phyloP scores from a whole-genome alignment of 2,888 invertebrate species.

The Sphecodes monilicornis region DNA sequence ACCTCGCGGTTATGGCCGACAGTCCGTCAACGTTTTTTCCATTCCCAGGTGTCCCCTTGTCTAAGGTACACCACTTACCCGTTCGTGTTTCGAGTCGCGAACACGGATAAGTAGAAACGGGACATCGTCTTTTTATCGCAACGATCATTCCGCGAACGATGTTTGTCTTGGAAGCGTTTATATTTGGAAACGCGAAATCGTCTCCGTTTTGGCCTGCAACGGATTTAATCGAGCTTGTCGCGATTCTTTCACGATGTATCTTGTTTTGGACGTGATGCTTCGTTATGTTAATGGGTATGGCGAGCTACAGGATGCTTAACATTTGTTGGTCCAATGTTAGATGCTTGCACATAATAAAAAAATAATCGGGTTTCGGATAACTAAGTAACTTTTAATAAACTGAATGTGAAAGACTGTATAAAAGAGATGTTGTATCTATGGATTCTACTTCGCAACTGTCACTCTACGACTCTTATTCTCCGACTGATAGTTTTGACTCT shows the following conservation, averaged over 20 bases:
- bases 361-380: no score
- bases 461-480: no score
- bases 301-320: not conserved
- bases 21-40: slow-evolving; percentile 60
- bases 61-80: slow-evolving; percentile 23
- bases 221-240: slow-evolving; percentile 40
- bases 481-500: no score
- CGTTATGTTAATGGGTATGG: not conserved
- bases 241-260: slow-evolving; percentile 10
- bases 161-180: slow-evolving; percentile 13
- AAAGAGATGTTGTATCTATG: no score
- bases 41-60: slow-evolving; percentile 15
- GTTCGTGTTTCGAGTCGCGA: slow-evolving; percentile 2
- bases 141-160: slow-evolving; percentile 4
- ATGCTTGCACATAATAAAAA: no score
- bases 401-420: no score
- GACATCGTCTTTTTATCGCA: slow-evolving; percentile 31
- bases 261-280: not conserved
- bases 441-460: no score
- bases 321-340: not conserved
- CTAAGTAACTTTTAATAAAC: no score
- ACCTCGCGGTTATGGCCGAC: slow-evolving; percentile 56
- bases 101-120: slow-evolving; percentile 29
- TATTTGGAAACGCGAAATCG: not conserved
- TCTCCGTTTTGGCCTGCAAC: not conserved